Percentiles rank a stretch among this genome's conserved stretches.
Evolutionary conservation across 2,113 vertebrate species (phyloP).

Genomic region (Pelusios castaneus): DNA sequence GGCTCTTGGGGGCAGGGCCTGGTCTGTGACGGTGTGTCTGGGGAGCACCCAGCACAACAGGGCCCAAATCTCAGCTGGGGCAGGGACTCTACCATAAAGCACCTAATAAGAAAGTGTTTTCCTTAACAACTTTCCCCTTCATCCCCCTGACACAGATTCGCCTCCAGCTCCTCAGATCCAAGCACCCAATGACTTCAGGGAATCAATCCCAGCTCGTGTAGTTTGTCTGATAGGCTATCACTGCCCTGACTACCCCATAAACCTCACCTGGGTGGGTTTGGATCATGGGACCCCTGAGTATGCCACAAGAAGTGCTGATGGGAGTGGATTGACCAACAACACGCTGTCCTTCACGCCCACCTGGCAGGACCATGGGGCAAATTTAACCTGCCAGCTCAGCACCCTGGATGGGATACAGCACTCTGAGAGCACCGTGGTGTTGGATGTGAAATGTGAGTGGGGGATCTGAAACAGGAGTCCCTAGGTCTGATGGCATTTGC

Average conservation of each 20-base stretch:
- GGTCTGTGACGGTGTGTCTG: no score
- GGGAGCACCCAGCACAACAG: no score
- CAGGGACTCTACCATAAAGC: neutral
- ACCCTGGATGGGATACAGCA: neutral
- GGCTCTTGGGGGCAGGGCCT: neutral
- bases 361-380: neutral
- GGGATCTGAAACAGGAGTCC: neutral
- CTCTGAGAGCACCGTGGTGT: neutral
- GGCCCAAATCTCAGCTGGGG: neutral
- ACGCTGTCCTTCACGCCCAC: neutral
- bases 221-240: neutral
- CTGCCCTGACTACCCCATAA: neutral
- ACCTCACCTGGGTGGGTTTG: neutral
- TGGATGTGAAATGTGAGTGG: neutral
- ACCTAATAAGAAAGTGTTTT: neutral
- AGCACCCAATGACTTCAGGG: neutral
- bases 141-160: neutral
- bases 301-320: no score
- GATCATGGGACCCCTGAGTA: no score
- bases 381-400: neutral
- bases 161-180: neutral
- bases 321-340: no score
- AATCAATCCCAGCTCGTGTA: accelerated
- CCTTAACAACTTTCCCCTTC: neutral
- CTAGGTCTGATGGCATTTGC: neutral